Evolutionary conservation across 1,140 invertebrate species (phyloP), one percentile per base, ranked within the genome.

Genomic region (Parasteatoda tepidariorum): DNA sequence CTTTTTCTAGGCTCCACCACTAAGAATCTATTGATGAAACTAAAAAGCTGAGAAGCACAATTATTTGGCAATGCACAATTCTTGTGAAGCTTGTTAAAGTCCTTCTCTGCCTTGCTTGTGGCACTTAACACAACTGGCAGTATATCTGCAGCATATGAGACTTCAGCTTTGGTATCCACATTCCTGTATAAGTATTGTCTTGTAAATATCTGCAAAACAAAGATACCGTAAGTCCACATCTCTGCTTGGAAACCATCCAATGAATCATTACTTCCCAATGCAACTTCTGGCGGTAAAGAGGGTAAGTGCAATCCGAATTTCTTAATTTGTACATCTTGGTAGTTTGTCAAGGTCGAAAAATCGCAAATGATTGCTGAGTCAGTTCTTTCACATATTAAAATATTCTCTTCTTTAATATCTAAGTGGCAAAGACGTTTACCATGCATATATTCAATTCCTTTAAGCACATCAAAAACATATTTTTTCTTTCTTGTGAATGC

Each of bases 371-470:
- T 38, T 22, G 76, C 62, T 28, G 15, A 11, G 28, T 68, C 62
- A 5, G 59, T 64, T 33, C 68, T 68, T 26, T 57, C 13, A 38
- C 76, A 55, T 31, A 79, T 79, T 6, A 79, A 9, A 24, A 79
- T 79, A 79, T 79, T 79, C 48, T 79, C 76, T 67, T 55, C 41
- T 24, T 68, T 67, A 11, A 79, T 54, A 38, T 79, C 76, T 4
- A 79, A 6, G 54, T 79, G 76, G 22, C 76, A 79, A 68, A 79
- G 9, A 2, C 38, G 54, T 24, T 26, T 68, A 18, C 30, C 0
- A 22, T 79, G 64, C 64, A 79, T 11, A 28, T 79, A 79, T 57
- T 79, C 76, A 1, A 79, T n/a, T 33, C 76, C 76, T 68, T 79
- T 79, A 5, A 59, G 5, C n/a, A 79, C 41, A 18, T 68, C 62